These are phyloP conservation scores for Nipponia nippon DNA, from an alignment of 2,113 vertebrate genomes.

Conservation along the genomic window DNA sequence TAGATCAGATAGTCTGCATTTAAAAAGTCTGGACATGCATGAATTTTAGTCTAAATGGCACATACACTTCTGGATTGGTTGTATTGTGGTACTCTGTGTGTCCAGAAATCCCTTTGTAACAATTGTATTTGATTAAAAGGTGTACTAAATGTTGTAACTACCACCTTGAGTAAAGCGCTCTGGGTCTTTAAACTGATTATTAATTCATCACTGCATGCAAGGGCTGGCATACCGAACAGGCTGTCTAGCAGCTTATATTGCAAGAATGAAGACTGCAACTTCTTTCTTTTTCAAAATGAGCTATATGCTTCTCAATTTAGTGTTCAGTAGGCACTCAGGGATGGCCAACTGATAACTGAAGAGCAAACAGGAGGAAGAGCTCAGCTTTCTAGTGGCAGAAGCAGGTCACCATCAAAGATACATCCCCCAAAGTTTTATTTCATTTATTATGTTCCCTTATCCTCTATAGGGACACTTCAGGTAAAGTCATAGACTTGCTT, in stretches of 20 bases:
- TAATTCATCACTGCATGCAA: not conserved
- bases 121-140: slow-evolving; percentile 26
- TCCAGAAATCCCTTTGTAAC: not conserved
- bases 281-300: not conserved
- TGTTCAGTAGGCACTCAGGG: not conserved
- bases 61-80: not conserved
- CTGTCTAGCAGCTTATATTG: not conserved
- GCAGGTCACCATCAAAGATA: not conserved
- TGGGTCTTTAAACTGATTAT: slow-evolving; percentile 2
- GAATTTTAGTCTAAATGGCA: not conserved
- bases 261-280: not conserved
- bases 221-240: not conserved
- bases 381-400: not conserved
- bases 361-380: not conserved
- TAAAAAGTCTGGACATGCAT: not conserved
- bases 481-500: not conserved
- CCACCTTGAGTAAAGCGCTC: slow-evolving; percentile 13
- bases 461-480: not conserved
- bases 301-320: not conserved
- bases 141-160: not conserved
- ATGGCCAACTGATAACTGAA: not conserved
- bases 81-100: not conserved
- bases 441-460: not conserved
- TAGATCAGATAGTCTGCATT: slow-evolving; percentile 10
- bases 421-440: not conserved